Conservation (phyloP, 2,113 vertebrate species). For the Laticauda laticaudata region DNA sequence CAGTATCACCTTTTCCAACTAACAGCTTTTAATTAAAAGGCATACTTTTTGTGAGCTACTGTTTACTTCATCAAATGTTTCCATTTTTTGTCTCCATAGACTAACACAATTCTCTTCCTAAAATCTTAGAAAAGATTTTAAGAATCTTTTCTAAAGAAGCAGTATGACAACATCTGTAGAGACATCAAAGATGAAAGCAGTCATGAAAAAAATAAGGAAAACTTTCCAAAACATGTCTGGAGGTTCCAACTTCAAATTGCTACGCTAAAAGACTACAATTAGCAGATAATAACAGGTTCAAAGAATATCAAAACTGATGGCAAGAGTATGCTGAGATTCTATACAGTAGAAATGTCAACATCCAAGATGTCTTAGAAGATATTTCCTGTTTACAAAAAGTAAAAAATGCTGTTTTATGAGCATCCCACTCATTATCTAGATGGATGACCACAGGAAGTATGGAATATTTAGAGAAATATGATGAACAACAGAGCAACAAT, state of each 20-base stretch:
- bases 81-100: background rate
- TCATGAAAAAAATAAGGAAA: background rate
- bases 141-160: background rate
- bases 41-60: background rate
- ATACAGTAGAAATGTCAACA: background rate
- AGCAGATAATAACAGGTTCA: background rate
- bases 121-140: background rate
- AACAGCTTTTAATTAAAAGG: background rate
- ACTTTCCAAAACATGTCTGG: background rate
- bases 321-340: background rate
- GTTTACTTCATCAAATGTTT: background rate
- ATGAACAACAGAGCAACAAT: background rate
- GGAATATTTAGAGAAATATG: background rate
- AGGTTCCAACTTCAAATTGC: background rate
- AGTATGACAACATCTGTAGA: background rate
- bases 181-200: background rate
- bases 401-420: background rate
- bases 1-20: background rate
- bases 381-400: background rate
- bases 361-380: background rate
- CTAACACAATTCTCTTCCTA: background rate
- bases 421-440: background rate
- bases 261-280: background rate
- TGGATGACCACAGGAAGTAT: background rate
- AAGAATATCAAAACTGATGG: background rate